Evolutionary conservation across 2,888 invertebrate genomes (phyloP).

Genomic region (Dicranocentrus wangi): DNA sequence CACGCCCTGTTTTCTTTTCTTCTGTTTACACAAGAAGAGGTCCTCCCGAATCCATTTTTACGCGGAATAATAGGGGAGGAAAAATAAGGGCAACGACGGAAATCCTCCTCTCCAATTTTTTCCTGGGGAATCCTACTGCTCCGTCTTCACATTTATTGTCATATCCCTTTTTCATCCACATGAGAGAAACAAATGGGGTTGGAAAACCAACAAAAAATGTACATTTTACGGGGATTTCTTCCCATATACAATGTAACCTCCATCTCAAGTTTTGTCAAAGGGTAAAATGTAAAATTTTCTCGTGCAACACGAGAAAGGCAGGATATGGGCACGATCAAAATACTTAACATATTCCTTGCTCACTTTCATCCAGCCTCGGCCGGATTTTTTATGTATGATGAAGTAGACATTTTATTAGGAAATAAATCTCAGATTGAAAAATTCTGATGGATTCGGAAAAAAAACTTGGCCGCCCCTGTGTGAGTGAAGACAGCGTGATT

Average conservation of each 20-base stretch:
- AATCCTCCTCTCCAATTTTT: conserved; percentile 29
- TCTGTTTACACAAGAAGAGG: conserved; percentile 17
- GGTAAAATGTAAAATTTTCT: conserved; percentile 3
- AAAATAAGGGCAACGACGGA: conserved; percentile 48
- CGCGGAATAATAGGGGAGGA: conserved; percentile 23
- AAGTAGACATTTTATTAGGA: conserved; percentile 71
- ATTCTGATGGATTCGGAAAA: conserved; percentile 48
- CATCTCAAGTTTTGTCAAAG: conserved; percentile 21
- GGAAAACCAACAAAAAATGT: background rate
- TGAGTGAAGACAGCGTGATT: conserved; percentile 27
- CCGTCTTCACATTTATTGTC: background rate
- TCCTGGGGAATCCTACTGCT: background rate
- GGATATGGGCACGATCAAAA: conserved; percentile 46
- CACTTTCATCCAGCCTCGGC: background rate
- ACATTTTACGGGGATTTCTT: background rate
- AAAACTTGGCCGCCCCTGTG: background rate
- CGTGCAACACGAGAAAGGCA: conserved; percentile 7
- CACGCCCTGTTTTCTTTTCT: conserved; percentile 21
- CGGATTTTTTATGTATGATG: conserved; percentile 56
- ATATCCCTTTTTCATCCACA: background rate
- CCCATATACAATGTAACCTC: too few relatives aligned
- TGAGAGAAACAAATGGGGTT: background rate
- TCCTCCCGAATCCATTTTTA: conserved; percentile 2
- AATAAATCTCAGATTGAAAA: conserved; percentile 69
- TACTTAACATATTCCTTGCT: background rate